Conservation (phyloP, 2,113 vertebrate genomes). For the Numida meleagris region DNA sequence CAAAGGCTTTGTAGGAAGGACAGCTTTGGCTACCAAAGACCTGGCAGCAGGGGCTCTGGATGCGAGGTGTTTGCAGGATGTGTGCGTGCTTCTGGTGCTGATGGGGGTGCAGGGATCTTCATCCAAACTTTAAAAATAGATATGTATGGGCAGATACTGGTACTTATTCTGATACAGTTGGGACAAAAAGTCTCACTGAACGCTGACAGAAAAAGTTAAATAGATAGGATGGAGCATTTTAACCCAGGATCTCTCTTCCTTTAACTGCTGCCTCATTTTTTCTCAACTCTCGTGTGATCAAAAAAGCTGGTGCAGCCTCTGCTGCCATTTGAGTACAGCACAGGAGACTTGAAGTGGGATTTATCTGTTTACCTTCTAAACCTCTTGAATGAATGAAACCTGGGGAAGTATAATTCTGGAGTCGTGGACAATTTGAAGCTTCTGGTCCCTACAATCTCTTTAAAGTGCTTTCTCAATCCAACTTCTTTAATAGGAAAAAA, state of each 20-base stretch:
- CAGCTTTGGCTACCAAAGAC: background rate
- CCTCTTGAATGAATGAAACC: background rate
- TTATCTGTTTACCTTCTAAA: slow-evolving; percentile 24
- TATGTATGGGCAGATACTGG: background rate
- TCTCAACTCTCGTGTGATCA: background rate
- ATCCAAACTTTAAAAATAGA: background rate
- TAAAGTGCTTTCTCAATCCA: background rate
- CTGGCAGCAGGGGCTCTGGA: fast-evolving
- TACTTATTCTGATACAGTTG: background rate
- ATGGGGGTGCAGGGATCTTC: background rate
- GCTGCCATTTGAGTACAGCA: background rate
- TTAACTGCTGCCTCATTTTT: background rate
- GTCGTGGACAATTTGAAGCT: background rate
- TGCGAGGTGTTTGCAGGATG: background rate
- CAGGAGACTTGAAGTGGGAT: slow-evolving; percentile 3
- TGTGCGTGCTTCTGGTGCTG: background rate
- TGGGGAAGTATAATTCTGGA: background rate
- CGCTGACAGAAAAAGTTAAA: background rate
- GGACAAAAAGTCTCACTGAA: background rate
- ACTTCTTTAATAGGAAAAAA: background rate
- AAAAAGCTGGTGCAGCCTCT: background rate
- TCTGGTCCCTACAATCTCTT: background rate
- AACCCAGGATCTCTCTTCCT: background rate
- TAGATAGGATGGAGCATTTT: background rate
- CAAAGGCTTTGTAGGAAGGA: background rate